Evolutionary conservation across 2,888 invertebrate species (phyloP).

Genomic region (Neoascia interrupta): DNA sequence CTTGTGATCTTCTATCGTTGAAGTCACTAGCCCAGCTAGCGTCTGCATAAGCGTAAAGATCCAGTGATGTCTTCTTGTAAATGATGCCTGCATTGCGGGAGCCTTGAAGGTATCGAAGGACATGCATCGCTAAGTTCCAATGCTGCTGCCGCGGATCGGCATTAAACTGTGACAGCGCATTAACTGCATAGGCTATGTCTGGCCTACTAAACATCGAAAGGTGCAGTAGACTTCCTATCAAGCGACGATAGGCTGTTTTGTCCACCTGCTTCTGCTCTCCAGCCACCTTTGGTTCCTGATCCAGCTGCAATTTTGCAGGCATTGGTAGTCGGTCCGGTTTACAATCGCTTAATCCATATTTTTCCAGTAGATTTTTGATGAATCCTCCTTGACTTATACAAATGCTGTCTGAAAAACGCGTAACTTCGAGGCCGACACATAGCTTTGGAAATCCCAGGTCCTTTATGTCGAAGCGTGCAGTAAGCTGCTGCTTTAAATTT

Average conservation of each 20-base stretch:
- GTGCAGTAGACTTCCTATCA: slow-evolving; percentile 22
- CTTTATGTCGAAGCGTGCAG: slow-evolving; percentile 2
- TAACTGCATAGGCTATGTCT: slow-evolving; percentile 30
- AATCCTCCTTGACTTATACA: slow-evolving; percentile 24
- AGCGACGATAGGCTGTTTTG: slow-evolving; percentile 24
- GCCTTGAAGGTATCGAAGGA: slow-evolving; percentile 8
- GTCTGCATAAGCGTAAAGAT: background rate
- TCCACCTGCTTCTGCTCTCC: slow-evolving; percentile 15
- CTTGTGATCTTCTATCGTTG: too few relatives aligned
- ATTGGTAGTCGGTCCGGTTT: slow-evolving; percentile 19
- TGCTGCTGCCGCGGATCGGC: slow-evolving; percentile 18
- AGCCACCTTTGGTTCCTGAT: slow-evolving; percentile 11
- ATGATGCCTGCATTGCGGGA: slow-evolving; percentile 5
- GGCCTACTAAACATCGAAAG: slow-evolving; percentile 41
- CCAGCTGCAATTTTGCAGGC: slow-evolving; percentile 6
- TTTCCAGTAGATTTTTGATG: slow-evolving; percentile 7
- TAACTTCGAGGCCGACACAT: slow-evolving; percentile 27
- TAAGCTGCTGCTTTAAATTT: background rate
- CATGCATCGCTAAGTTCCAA: slow-evolving; percentile 22
- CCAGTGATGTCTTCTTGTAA: slow-evolving; percentile 4
- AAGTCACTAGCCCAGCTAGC: slow-evolving; percentile 15
- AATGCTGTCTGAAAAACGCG: background rate
- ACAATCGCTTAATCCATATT: slow-evolving; percentile 23
- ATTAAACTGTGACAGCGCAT: slow-evolving; percentile 9
- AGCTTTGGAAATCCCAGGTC: background rate